A percentile compares a stretch with the other conserved stretches of the same genome.
Evolutionary conservation across 2,888 invertebrate genomes (phyloP).

Genomic region (Acanthosepion pharaonis): DNA sequence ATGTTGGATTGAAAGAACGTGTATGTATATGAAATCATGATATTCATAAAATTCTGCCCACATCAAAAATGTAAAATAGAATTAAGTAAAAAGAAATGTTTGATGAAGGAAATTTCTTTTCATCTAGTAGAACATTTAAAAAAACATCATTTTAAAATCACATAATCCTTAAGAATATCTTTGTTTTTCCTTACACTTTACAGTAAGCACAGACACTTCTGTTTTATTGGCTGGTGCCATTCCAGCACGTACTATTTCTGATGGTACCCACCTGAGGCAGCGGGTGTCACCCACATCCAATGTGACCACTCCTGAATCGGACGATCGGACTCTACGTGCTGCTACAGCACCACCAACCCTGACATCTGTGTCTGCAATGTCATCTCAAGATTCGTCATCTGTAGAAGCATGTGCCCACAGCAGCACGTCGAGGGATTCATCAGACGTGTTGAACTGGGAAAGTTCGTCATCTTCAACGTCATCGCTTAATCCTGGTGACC

Average conservation of each 20-base stretch:
- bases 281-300: background rate
- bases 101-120: too few relatives aligned
- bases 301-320: background rate
- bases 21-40: too few relatives aligned
- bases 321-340: conserved; percentile 33
- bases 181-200: background rate
- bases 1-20: too few relatives aligned
- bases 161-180: too few relatives aligned
- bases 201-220: background rate
- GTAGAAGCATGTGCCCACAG: background rate
- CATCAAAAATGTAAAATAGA: too few relatives aligned
- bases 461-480: conserved; percentile 36
- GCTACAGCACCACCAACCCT: background rate
- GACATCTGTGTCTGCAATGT: background rate
- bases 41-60: too few relatives aligned
- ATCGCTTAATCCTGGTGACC: conserved; percentile 43
- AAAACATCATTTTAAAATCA: too few relatives aligned
- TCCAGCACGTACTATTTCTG: background rate
- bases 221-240: conserved; percentile 33
- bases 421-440: background rate
- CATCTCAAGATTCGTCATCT: conserved; percentile 38
- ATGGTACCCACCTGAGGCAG: background rate
- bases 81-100: too few relatives aligned
- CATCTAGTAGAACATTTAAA: too few relatives aligned
- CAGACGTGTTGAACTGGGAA: conserved; percentile 38